Base-by-base conservation (phyloP, 35 echinoderm and acorn worm genomes). In the Heliocidaris erythrogramma region DNA sequence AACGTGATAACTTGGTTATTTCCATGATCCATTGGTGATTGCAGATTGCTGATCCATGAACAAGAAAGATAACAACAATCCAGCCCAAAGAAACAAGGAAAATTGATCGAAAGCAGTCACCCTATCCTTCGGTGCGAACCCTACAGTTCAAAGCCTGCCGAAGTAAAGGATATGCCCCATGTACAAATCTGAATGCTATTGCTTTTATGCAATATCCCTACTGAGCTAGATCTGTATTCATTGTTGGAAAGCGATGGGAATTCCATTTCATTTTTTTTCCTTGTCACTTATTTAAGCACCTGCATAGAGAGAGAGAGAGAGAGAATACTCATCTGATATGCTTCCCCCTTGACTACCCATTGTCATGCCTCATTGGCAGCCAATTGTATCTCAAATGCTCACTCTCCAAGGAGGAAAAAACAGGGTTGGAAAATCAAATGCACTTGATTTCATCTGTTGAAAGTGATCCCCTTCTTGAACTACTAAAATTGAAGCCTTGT, bases 141-240 rank as follows among this genome's bases (percentile, higher is more conserved):
- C 27, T 24, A n/a, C 27, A 78, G 4, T 78, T 78, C 65, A 78
- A 78, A 78, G 65, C 65, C 27, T 18, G n/a, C 65, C 65, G 65
- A 78, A 27, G 65, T 78, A 78, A 78, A 18, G 65, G 65, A 78
- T 78, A 78, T 78, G 65, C 65, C 65, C 65, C 65, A 78, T 78
- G 65, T 21, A 78, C 65, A n/a, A 78, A 78, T 78, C 65, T 21
- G 18, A 78, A 78, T 78, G 65, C 65, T 78, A 18, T 27, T 27
- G 21, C 27, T 78, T n/a, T 78, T 4, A 78, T 78, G 65, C 65
- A 78, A 24, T 27, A 78, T 5, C n/a, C 17, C 21, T 18, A 78
- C 65, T 27, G 65, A n/a, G 65, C 27, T 21, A 78, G n/a, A 7
- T n/a, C 18, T 78, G 65, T 78, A 18, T n/a, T 24, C 65, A 27